Conservation (phyloP, 2,888 invertebrate species). For the Luperina testacea region DNA sequence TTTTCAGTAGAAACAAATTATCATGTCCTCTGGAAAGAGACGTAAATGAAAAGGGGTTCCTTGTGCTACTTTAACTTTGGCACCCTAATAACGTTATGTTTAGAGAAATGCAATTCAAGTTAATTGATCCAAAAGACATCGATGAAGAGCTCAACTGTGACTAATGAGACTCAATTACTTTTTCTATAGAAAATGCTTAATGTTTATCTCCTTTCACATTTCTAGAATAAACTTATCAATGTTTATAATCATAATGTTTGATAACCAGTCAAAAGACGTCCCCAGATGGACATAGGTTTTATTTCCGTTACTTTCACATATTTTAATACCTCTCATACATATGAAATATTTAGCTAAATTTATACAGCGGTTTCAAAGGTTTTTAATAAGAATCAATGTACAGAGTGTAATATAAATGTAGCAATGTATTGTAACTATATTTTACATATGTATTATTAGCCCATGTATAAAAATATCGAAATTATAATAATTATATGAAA, state of each 20-base stretch:
- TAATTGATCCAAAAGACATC: not conserved
- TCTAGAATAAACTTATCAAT: not conserved
- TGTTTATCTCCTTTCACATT: conserved; percentile 1
- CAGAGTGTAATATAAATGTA: conserved; percentile 62
- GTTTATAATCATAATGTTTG: not conserved
- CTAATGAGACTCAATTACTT: too few species aligned
- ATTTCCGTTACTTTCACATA: conserved; percentile 6
- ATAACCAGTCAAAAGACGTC: not conserved
- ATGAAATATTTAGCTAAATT: conserved; percentile 11
- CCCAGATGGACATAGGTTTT: not conserved
- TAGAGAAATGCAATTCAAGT: not conserved
- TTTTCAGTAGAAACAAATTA: conserved; percentile 1
- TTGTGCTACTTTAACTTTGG: too few species aligned
- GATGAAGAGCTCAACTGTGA: not conserved
- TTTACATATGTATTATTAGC: conserved; percentile 54
- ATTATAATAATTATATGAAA: conserved; percentile 59
- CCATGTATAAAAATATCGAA: conserved; percentile 52
- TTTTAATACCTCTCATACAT: not conserved
- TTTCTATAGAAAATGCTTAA: conserved; percentile 1
- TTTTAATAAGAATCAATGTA: conserved; percentile 62
- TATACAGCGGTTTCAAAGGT: conserved; percentile 37
- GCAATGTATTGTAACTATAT: conserved; percentile 58
- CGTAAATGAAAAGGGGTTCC: not conserved
- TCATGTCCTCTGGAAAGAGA: not conserved
- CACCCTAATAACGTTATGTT: not conserved